These are phyloP conservation scores for Dysdera silvatica DNA, from an alignment of 1,140 invertebrate genomes.

Conservation along the genomic window DNA sequence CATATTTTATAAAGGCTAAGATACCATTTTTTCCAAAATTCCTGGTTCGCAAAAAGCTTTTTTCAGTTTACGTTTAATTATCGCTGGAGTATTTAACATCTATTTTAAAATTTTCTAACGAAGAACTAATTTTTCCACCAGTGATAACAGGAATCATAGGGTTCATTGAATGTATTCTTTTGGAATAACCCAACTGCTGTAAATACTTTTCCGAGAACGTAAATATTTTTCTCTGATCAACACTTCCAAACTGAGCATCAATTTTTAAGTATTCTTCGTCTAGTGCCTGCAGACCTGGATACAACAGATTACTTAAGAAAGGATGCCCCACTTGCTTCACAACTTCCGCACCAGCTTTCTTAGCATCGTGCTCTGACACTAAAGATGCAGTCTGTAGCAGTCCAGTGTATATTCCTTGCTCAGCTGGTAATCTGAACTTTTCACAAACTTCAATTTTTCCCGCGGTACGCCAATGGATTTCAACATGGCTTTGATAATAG, in stretches of 20 bases:
- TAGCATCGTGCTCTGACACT: slow-evolving; percentile 97
- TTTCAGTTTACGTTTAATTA: slow-evolving; percentile 90
- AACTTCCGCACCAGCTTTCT: slow-evolving; percentile 98
- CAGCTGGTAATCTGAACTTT: slow-evolving; percentile 91
- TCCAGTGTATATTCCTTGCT: slow-evolving; percentile 94
- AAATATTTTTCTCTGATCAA: slow-evolving; percentile 99
- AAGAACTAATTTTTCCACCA: slow-evolving; percentile 91
- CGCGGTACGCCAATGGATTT: slow-evolving; percentile 84
- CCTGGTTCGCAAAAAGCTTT: slow-evolving; percentile 98
- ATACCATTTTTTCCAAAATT: slow-evolving; percentile 90
- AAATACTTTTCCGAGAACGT: slow-evolving; percentile 96
- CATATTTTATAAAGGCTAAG: slow-evolving; percentile 89
- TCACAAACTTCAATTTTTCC: slow-evolving; percentile 91
- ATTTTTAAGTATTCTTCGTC: slow-evolving; percentile 98
- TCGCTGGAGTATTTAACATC: slow-evolving; percentile 84
- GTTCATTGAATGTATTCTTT: slow-evolving; percentile 97
- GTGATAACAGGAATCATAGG: slow-evolving; percentile 79
- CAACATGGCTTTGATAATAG: slow-evolving; percentile 90
- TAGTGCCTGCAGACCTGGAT: slow-evolving; percentile 81
- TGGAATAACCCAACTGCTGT: slow-evolving; percentile 82
- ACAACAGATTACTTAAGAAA: slow-evolving; percentile 85
- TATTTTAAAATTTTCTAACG: slow-evolving; percentile 97
- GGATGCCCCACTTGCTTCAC: slow-evolving; percentile 97
- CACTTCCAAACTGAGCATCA: slow-evolving; percentile 97
- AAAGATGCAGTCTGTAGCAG: slow-evolving; percentile 84